These are phyloP conservation scores for Perdita meconis DNA, from an alignment of 2,888 invertebrate species.

Conservation along the genomic window DNA sequence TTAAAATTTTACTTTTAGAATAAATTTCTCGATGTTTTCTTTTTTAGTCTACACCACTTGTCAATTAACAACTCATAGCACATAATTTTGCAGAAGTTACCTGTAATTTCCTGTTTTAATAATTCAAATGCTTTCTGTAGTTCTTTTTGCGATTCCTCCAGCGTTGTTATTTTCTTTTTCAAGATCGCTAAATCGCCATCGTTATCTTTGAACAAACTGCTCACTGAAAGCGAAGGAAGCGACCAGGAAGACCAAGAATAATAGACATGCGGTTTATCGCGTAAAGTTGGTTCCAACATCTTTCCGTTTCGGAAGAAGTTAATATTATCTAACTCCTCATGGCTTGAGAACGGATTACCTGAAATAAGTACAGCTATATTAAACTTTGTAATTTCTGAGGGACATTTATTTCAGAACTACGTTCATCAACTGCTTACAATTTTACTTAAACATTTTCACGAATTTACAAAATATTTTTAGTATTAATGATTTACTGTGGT, in stretches of 20 bases:
- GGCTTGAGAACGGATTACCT: conserved; percentile 24
- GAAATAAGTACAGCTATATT: background rate
- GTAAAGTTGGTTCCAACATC: background rate
- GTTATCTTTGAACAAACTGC: conserved; percentile 37
- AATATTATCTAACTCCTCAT: background rate
- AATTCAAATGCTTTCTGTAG: conserved; percentile 40
- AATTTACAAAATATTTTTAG: too few relatives aligned
- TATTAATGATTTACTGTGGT: too few relatives aligned
- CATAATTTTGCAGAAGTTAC: conserved; percentile 28
- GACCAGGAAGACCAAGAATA: conserved; percentile 53
- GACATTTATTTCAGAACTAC: background rate
- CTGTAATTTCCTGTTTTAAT: conserved; percentile 40
- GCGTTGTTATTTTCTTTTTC: conserved; percentile 23
- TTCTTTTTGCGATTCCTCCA: conserved; percentile 61
- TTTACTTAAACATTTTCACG: too few relatives aligned
- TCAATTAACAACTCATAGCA: background rate
- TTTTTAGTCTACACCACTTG: too few relatives aligned
- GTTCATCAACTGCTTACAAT: too few relatives aligned
- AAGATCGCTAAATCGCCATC: background rate
- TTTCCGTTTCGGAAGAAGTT: background rate
- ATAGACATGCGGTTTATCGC: conserved; percentile 43
- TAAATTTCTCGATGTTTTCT: too few relatives aligned
- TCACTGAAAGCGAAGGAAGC: conserved; percentile 37
- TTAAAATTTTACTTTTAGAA: too few relatives aligned
- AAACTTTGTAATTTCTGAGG: background rate